Percentiles rank a stretch among this genome's conserved stretches.
Evolutionary conservation across 2,888 invertebrate genomes (phyloP).

Genomic region (Troides aeacus): DNA sequence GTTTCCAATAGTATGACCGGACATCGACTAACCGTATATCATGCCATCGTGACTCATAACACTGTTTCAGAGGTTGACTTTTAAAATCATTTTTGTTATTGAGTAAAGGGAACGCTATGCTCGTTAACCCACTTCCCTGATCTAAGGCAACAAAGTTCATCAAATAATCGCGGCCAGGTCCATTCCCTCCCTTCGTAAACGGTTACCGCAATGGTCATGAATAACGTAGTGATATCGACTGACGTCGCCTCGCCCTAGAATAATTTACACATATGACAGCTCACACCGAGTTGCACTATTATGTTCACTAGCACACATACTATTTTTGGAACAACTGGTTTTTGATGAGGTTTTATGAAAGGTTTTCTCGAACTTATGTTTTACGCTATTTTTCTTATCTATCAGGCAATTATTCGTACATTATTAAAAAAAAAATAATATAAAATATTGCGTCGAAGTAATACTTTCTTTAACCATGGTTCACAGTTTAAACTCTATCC

Average conservation of each 20-base stretch:
- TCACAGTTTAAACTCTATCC: no score
- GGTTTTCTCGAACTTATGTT: neutral
- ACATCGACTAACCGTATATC: conserved; percentile 54
- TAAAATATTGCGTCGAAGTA: no score
- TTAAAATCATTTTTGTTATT: conserved; percentile 18
- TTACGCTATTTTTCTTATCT: no score
- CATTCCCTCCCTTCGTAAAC: conserved; percentile 55
- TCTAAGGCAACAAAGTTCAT: conserved; percentile 12
- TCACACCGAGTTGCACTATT: conserved; percentile 39
- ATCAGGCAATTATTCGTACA: no score
- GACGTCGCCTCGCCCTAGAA: conserved; percentile 61
- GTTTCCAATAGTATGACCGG: conserved; percentile 39
- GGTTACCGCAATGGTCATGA: conserved; percentile 66
- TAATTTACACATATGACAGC: conserved; percentile 68
- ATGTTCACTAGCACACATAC: conserved; percentile 40
- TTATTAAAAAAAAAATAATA: no score
- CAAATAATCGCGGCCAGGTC: conserved; percentile 43
- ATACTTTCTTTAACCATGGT: no score
- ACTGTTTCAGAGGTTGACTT: conserved; percentile 30
- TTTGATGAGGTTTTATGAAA: neutral
- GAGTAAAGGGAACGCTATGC: conserved; percentile 25
- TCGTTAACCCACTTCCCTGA: conserved; percentile 19
- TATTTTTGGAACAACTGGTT: conserved; percentile 53
- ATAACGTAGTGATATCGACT: conserved; percentile 77
- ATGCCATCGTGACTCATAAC: conserved; percentile 27